These are phyloP conservation scores for Palythoa heliodiscus DNA, from an alignment of 92 coral and sea anemone genomes.

Conservation along the genomic window DNA sequence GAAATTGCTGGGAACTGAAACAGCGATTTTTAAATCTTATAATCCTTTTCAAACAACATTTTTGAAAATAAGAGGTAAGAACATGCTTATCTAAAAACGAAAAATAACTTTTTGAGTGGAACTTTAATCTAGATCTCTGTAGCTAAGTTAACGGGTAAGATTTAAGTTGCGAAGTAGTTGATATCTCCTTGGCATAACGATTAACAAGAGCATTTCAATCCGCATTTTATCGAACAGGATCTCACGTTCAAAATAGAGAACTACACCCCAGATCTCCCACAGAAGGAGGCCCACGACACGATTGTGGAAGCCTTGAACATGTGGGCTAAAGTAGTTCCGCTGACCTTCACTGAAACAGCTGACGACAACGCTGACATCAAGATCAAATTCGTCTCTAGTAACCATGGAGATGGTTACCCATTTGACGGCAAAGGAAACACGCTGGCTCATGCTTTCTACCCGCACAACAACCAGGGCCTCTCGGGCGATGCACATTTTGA, in stretches of 20 bases:
- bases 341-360: slow-evolving; percentile 44
- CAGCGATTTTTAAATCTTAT: too few species aligned
- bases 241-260: slow-evolving; percentile 50
- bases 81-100: too few species aligned
- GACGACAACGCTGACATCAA: slow-evolving; percentile 68
- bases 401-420: slow-evolving; percentile 69
- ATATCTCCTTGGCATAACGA: neutral
- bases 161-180: neutral
- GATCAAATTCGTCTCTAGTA: slow-evolving; percentile 61
- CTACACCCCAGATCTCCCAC: slow-evolving; percentile 51
- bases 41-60: too few species aligned
- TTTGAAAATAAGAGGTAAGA: too few species aligned
- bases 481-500: slow-evolving; percentile 59
- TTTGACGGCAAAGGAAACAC: slow-evolving; percentile 54
- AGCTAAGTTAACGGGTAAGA: neutral
- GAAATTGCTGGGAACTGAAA: too few species aligned
- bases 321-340: slow-evolving; percentile 51
- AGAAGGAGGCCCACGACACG: slow-evolving; percentile 44
- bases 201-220: neutral
- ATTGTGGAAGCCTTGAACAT: slow-evolving; percentile 51
- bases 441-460: slow-evolving; percentile 60
- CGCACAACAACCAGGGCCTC: slow-evolving; percentile 45
- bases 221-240: slow-evolving; percentile 27
- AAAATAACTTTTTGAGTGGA: too few species aligned
- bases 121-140: neutral